Evolutionary conservation across 1,140 invertebrate genomes (phyloP), one percentile per base, ranked within the genome.

Genomic region (Pseudomyrmex sp.): DNA sequence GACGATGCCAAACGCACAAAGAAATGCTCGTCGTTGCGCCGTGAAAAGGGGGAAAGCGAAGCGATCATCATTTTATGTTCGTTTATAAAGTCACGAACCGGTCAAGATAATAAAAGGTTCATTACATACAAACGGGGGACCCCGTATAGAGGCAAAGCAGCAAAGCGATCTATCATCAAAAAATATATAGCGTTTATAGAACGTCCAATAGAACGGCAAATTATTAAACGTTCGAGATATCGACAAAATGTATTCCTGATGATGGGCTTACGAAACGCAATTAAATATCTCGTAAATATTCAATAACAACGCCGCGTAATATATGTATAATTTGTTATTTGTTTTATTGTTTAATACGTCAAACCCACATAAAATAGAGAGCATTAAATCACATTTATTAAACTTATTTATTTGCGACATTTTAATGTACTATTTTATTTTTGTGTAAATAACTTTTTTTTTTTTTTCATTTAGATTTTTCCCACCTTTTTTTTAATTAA

Each of bases 1-100:
- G 76, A 59, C 66, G 54, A 72, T 80, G 76, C 76, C 76, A 58
- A 59, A 70, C 75, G 62, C 52, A 77, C 76, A 80, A 80, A 80
- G 76, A 50, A 54, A 80, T 80, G 61, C 70, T 80, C 72, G 66
- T 80, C 18, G 18, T 35, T 66, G 66, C 44, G n/a, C 61, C 44
- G 46, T 12, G 23, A 44, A 50, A 61, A 48, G 46, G 20, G 20
- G n/a, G 12, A 4, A 46, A 72, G 66, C 20, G 20, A 20, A 35
- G 20, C 44, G 66, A 72, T 80, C 63, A 68, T 68, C 65, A 80
- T 79, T 79, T 70, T 70, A 79, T 70, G 59, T 80, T 80, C 76
- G 54, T 80, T 80, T 80, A 80, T 35, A 80, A 26, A 76, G 66
- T 70, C 76, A 70, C 15, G 54, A 44, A 70, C 54, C 56, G 54